These are phyloP conservation scores for human DNA, from an alignment of 2,113 vertebrate species.

Conservation along the genomic window DNA sequence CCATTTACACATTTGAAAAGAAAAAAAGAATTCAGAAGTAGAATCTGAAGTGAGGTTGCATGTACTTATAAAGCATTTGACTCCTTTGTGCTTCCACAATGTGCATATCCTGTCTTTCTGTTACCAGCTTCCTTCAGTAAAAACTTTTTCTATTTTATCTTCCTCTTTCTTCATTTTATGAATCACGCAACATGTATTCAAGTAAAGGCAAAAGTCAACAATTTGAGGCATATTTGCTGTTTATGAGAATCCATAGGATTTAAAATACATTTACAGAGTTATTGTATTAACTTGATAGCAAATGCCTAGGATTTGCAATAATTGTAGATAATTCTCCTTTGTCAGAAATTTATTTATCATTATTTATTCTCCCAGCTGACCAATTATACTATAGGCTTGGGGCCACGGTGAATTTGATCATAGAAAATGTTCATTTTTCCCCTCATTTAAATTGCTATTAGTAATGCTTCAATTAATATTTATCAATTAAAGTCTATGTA, in stretches of 20 bases:
- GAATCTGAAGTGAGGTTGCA: background rate
- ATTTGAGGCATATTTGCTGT: background rate
- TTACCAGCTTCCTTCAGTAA: rapidly evolving
- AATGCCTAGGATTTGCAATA: background rate
- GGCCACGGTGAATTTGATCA: background rate
- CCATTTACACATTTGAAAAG: background rate
- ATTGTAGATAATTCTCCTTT: background rate
- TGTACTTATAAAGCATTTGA: rapidly evolving
- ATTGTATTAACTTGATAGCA: background rate
- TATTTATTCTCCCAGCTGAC: background rate
- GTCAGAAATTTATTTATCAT: background rate
- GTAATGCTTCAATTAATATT: background rate
- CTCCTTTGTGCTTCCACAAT: background rate
- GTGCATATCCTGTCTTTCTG: rapidly evolving
- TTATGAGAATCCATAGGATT: background rate
- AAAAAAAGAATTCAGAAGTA: background rate
- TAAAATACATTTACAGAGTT: background rate
- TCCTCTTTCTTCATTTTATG: background rate
- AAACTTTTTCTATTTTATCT: background rate
- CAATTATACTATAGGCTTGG: background rate
- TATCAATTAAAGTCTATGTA: background rate
- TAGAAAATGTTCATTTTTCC: background rate
- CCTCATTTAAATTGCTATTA: background rate
- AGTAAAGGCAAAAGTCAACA: background rate
- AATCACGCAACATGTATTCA: background rate